Evolutionary conservation across 2,888 invertebrate species (phyloP).

Genomic region (Lepeophtheirus nordmannii): DNA sequence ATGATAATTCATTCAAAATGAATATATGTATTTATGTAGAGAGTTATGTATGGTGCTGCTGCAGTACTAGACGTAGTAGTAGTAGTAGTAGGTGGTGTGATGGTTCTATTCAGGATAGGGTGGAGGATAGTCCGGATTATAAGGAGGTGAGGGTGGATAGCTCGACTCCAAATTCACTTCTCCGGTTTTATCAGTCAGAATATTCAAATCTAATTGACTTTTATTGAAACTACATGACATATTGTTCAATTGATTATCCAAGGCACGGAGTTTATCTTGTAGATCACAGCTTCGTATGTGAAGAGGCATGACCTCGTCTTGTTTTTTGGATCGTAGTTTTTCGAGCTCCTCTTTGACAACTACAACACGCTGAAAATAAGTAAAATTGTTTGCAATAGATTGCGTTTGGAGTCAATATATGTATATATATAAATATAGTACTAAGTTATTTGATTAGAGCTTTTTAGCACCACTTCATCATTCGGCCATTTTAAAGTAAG

Average conservation of each 20-base stretch:
- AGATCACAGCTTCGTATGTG: neutral
- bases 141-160: neutral
- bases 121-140: neutral
- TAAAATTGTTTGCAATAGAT: neutral
- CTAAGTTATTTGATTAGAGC: too few relatives aligned
- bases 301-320: neutral
- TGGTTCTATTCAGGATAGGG: slow-evolving; percentile 1
- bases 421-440: neutral
- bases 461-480: too few relatives aligned
- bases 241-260: neutral
- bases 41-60: too few relatives aligned
- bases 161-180: neutral
- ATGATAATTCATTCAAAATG: too few relatives aligned
- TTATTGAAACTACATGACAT: neutral
- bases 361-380: neutral
- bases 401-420: neutral
- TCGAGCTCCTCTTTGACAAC: slow-evolving; percentile 1
- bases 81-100: too few relatives aligned
- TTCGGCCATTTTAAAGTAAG: too few relatives aligned
- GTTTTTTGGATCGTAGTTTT: neutral
- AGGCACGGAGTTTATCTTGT: neutral
- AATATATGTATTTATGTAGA: too few relatives aligned
- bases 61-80: too few relatives aligned
- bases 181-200: neutral
- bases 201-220: neutral